These are phyloP conservation scores for Microchirus variegatus DNA, from an alignment of 2,797 vertebrate species.

Conservation along the genomic window DNA sequence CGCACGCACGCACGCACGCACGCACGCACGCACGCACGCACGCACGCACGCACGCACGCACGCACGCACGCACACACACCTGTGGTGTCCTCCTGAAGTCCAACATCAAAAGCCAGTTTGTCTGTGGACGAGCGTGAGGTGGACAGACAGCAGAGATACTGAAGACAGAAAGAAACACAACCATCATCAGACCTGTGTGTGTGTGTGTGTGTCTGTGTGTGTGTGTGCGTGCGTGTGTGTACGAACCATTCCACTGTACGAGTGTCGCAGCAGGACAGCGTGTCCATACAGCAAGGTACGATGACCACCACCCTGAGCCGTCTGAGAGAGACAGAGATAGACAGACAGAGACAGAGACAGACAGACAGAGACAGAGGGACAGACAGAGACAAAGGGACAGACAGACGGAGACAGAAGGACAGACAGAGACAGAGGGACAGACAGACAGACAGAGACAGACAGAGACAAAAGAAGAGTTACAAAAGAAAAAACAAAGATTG, in stretches of 20 bases:
- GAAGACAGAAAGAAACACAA: too few species aligned
- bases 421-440: constrained; percentile 16
- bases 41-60: too few species aligned
- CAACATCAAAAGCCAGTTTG: constrained; percentile 95
- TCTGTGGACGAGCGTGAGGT: constrained; percentile 95
- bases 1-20: too few species aligned
- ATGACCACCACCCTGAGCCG: constrained; percentile 91
- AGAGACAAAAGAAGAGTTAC: not conserved
- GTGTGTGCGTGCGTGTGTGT: not conserved
- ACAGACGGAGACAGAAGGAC: too few species aligned
- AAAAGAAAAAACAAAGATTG: constrained; percentile 13
- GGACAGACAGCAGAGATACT: constrained; percentile 95
- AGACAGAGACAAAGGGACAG: constrained; percentile 14
- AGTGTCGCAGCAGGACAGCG: constrained; percentile 91
- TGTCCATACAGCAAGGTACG: constrained; percentile 93
- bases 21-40: too few species aligned
- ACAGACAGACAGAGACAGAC: constrained; percentile 16
- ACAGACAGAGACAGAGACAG: constrained; percentile 13
- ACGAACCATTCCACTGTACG: constrained; percentile 95
- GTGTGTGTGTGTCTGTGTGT: too few species aligned
- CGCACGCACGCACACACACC: too few species aligned
- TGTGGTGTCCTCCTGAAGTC: constrained; percentile 93
- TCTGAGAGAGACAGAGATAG: constrained; percentile 69
- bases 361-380: constrained; percentile 8
- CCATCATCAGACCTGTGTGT: too few species aligned